These are phyloP conservation scores for Anableps anableps DNA, from an alignment of 2,797 vertebrate genomes.

Conservation along the genomic window DNA sequence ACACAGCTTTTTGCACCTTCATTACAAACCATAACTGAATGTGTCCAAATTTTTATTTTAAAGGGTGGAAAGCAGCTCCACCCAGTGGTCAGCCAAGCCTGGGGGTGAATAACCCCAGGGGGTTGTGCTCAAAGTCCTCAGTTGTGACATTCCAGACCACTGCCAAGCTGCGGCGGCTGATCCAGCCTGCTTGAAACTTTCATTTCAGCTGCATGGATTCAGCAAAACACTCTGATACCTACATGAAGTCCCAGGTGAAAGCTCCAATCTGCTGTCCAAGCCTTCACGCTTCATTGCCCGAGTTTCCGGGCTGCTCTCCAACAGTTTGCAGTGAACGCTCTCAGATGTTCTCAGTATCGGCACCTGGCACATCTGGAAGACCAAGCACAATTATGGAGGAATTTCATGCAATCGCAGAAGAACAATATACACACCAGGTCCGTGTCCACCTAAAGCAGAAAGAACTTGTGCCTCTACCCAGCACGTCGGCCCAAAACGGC, in stretches of 20 bases:
- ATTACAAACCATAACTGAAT: not conserved
- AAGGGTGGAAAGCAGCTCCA: not conserved
- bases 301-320: conserved; percentile 63
- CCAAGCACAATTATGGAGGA: conserved; percentile 66
- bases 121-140: not conserved
- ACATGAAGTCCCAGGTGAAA: conserved; percentile 51
- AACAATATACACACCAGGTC: conserved; percentile 70
- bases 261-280: conserved; percentile 37
- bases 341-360: conserved; percentile 72
- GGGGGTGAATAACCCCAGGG: not conserved
- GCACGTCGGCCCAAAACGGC: conserved; percentile 39
- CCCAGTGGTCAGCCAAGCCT: not conserved
- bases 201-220: conserved; percentile 6
- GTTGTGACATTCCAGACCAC: not conserved
- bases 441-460: conserved; percentile 55
- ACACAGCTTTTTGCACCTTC: not conserved
- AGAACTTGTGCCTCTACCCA: conserved; percentile 39
- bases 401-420: conserved; percentile 72
- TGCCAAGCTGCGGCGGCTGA: not conserved
- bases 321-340: conserved; percentile 37
- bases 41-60: not conserved
- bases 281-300: conserved; percentile 42
- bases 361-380: conserved; percentile 51
- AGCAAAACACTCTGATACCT: conserved; percentile 54
- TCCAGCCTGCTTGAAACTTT: not conserved